A percentile compares a stretch with the other conserved stretches of the same genome.
Evolutionary conservation across 2,797 vertebrate species (phyloP).

Genomic region (Perodicticus potto): DNA sequence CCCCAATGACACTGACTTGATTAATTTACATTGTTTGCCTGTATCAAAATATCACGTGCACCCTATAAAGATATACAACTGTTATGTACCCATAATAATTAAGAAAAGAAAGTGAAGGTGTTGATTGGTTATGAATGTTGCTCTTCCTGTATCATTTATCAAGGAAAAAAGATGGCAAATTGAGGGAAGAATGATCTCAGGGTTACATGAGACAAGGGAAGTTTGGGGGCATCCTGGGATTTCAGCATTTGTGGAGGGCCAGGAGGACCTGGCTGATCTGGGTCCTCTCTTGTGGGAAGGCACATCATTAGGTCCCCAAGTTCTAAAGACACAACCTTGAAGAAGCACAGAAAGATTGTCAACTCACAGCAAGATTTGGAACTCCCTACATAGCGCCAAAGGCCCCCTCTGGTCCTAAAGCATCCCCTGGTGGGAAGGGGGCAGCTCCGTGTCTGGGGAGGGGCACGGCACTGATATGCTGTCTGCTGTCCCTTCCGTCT

Average conservation of each 20-base stretch:
- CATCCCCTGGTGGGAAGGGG: accelerated
- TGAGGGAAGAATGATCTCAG: background rate
- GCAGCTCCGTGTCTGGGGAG: accelerated
- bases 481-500: background rate
- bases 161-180: too few relatives aligned
- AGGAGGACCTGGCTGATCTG: accelerated
- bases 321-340: background rate
- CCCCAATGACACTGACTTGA: background rate
- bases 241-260: background rate
- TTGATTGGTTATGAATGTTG: background rate
- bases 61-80: background rate
- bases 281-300: background rate
- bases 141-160: background rate
- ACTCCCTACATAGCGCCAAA: background rate
- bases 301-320: background rate
- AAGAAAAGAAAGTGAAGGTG: background rate
- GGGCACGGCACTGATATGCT: accelerated
- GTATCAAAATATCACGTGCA: background rate
- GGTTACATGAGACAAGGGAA: background rate
- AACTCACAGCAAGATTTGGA: accelerated
- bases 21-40: background rate
- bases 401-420: background rate
- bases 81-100: background rate
- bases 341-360: background rate
- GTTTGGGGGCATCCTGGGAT: background rate